phyloP scores from a whole-genome alignment of 2,797 vertebrate genomes.

The Urophycis tenuis region DNA sequence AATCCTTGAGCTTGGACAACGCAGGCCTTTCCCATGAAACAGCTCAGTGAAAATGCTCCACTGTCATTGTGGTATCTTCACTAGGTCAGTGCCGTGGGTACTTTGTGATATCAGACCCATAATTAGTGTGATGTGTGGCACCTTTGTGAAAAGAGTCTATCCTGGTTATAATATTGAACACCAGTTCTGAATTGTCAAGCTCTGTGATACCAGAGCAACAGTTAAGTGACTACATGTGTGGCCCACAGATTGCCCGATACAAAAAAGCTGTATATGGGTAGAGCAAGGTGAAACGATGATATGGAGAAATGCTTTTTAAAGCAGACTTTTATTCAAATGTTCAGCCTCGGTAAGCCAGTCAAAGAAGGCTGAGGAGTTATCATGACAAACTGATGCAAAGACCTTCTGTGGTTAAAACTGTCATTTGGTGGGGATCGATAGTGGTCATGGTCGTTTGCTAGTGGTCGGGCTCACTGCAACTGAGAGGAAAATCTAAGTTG shows the following conservation, averaged over 20 bases:
- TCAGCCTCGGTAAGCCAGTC: neutral
- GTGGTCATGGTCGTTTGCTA: conserved; percentile 17
- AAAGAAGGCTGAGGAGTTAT: too few species aligned
- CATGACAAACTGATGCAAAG: conserved; percentile 11
- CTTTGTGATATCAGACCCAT: too few species aligned
- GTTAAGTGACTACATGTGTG: too few species aligned
- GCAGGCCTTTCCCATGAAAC: too few species aligned
- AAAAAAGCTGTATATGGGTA: neutral
- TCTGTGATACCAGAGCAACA: neutral
- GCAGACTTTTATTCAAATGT: neutral
- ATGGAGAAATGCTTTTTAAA: neutral
- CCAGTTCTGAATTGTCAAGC: neutral
- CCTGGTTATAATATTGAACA: neutral
- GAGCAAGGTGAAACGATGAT: neutral
- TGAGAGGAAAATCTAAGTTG: conserved; percentile 42
- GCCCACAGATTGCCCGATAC: neutral
- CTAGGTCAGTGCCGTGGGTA: too few species aligned
- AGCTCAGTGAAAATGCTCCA: too few species aligned
- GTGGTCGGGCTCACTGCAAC: neutral
- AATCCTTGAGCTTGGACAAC: too few species aligned
- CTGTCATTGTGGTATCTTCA: too few species aligned
- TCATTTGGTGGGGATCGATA: conserved; percentile 42
- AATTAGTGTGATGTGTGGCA: too few species aligned
- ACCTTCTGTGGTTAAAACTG: conserved; percentile 44
- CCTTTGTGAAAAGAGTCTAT: too few species aligned